Base-by-base conservation (phyloP, 2,113 vertebrate species). In the Crypturellus undulatus region DNA sequence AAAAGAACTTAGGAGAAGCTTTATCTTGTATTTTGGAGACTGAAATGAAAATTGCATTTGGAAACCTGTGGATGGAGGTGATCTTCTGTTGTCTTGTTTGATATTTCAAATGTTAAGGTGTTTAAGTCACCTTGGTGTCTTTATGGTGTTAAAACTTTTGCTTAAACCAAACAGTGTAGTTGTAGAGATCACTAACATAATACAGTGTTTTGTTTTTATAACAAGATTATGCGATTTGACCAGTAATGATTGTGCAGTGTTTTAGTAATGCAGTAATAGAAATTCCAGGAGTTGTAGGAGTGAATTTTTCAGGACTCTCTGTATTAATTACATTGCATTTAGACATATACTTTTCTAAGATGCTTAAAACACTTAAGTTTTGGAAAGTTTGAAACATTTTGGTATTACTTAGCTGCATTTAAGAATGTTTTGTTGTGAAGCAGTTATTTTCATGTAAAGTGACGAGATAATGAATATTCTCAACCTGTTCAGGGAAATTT, bases 31-130 rank as follows among this genome's bases (percentile, higher is more conserved):
- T 99, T 94, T 97, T 99, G 86, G 98, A 99, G 97, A 98, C 97
- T 32, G 99, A 99, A 97, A 99, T 99, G 99, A 99, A 99, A 97
- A 97, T 98, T 19, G 98, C 95, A 17, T 99, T 96, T 28, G 98
- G 98, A 75, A 98, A 98, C 15, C 96, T 99, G 5, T 99, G 99
- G 99, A 92, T 97, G 43, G 98, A 99, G 98, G 99, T 99, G 89
- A 63, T 90, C 93, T 93, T 94, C 17, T 15, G 16, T 69, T 20
- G n/a, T 68, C 47, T 76, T 89, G 10, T 49, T 69, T 69, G 49
- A 54, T 88, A 54, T 54, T 62, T 79, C 34, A 64, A 40, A 34
- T 71, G 19, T 70, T 58, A 54, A 79, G 43, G 45, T 22, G 4
- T 88, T 64, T 84, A 60, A 92, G 43, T 34, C 25, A 76, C 21